A percentile compares a stretch with the other conserved stretches of the same genome.
Evolutionary conservation across 2,797 vertebrate genomes (phyloP).

Genomic region (Alectoris magna): DNA sequence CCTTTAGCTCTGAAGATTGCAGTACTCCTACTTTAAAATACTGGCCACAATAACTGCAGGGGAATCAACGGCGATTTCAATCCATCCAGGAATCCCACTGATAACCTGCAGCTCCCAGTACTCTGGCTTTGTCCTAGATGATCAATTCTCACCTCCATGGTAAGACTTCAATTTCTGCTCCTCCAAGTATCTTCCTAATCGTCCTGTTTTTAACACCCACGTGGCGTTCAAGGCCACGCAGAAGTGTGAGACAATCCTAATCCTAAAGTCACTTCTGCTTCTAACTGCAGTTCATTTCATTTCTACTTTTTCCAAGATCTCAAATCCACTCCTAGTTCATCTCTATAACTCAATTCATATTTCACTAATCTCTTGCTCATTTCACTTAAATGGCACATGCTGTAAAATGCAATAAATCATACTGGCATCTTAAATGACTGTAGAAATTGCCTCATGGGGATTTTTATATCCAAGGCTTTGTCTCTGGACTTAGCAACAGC

Average conservation of each 20-base stretch:
- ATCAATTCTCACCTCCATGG: background rate
- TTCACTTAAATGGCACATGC: background rate
- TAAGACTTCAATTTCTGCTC: background rate
- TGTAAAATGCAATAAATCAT: background rate
- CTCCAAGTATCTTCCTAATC: background rate
- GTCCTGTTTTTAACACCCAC: rapidly evolving
- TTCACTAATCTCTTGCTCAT: background rate
- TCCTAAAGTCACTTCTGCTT: background rate
- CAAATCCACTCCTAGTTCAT: background rate
- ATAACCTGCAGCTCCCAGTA: background rate
- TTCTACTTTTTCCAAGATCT: background rate
- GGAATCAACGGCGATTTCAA: background rate
- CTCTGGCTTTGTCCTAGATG: background rate
- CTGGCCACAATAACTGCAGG: background rate
- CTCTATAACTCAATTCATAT: background rate
- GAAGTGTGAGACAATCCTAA: background rate
- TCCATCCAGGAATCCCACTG: background rate
- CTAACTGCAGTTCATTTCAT: background rate
- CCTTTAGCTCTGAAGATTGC: background rate
- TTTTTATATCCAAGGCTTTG: background rate
- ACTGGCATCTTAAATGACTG: background rate
- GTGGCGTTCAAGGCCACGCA: rapidly evolving
- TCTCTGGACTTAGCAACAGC: background rate
- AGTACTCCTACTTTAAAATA: background rate
- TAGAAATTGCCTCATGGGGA: background rate